Conservation (phyloP, 2,888 invertebrate species). For the Allygus modestus region DNA sequence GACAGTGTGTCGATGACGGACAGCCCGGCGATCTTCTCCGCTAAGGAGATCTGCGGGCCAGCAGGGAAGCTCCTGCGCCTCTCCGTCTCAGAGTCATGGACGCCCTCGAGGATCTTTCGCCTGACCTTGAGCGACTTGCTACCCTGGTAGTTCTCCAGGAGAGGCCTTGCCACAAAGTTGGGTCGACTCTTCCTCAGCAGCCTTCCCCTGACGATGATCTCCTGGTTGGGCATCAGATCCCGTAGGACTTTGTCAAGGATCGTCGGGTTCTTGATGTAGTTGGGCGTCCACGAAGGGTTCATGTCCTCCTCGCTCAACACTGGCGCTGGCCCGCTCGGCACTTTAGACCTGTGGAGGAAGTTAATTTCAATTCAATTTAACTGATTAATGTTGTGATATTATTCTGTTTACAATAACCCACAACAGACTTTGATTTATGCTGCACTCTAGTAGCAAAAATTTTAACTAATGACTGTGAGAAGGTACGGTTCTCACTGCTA, state of each 20-base stretch:
- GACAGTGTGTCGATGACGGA: constrained; percentile 21
- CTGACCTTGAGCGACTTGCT: constrained; percentile 10
- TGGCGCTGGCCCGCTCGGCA: constrained; percentile 27
- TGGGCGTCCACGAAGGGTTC: neutral
- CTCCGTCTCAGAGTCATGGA: neutral
- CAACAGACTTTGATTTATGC: too few relatives aligned
- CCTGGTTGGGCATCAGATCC: constrained; percentile 46
- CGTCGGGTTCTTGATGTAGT: constrained; percentile 23
- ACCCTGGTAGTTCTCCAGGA: constrained; percentile 42
- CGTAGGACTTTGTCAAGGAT: constrained; percentile 17
- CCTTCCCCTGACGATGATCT: constrained; percentile 34
- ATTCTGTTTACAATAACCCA: too few relatives aligned
- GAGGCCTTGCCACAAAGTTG: constrained; percentile 42
- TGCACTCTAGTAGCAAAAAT: too few relatives aligned
- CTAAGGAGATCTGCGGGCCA: neutral
- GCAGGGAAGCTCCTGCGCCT: neutral
- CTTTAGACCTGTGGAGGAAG: neutral
- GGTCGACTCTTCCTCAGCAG: constrained; percentile 22
- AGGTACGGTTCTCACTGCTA: too few relatives aligned
- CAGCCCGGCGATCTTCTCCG: constrained; percentile 15
- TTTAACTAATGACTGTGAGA: too few relatives aligned
- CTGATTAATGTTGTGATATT: too few relatives aligned
- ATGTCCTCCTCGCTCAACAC: constrained; percentile 32
- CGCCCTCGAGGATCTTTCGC: constrained; percentile 39
- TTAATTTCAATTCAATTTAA: neutral